phyloP scores from a whole-genome alignment of 2,113 vertebrate genomes.

The Brevimyrus niger region DNA sequence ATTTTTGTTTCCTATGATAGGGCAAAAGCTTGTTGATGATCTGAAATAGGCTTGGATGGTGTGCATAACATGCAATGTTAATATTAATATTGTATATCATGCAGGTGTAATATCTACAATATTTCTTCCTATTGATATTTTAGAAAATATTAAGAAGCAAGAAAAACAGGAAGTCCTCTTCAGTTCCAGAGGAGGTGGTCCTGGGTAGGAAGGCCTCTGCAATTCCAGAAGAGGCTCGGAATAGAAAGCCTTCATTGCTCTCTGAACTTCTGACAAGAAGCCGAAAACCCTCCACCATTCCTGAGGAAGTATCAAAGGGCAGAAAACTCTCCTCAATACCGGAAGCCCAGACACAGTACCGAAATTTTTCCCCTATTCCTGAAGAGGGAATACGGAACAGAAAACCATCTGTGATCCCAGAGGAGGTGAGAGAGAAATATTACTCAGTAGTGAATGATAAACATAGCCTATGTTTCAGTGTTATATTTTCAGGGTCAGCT shows the following conservation, averaged over 20 bases:
- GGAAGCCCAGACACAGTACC: slow-evolving; percentile 47
- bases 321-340: slow-evolving; percentile 47
- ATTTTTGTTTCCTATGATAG: background rate
- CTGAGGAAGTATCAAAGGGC: slow-evolving; percentile 18
- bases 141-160: slow-evolving; percentile 25
- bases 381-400: slow-evolving; percentile 30
- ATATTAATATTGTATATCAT: background rate
- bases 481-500: background rate
- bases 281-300: slow-evolving; percentile 1
- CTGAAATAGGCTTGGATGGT: background rate
- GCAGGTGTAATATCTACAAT: background rate
- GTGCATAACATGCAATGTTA: background rate
- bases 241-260: slow-evolving; percentile 50
- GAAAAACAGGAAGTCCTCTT: slow-evolving; percentile 43
- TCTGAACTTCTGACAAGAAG: slow-evolving; percentile 47
- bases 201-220: slow-evolving; percentile 39
- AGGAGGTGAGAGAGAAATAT: slow-evolving; percentile 45
- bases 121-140: background rate
- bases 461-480: background rate
- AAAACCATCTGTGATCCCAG: slow-evolving; percentile 46
- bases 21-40: background rate
- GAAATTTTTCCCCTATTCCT: slow-evolving; percentile 43
- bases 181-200: slow-evolving; percentile 31
- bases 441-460: background rate
- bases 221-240: slow-evolving; percentile 35